Base-by-base conservation (phyloP, 2,888 invertebrate species). In the Drosophila birchii region DNA sequence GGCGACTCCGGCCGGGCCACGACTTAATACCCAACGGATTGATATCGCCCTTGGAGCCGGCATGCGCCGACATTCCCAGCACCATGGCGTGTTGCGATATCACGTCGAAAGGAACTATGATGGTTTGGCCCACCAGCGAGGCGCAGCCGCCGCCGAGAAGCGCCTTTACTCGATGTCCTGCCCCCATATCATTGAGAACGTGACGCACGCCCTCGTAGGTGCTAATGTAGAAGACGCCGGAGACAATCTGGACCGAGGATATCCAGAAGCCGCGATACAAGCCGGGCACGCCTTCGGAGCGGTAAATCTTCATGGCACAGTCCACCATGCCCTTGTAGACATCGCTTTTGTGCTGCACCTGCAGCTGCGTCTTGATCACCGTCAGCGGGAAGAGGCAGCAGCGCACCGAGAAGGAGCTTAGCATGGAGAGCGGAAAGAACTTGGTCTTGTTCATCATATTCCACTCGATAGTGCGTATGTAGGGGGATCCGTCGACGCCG, bases 21-120 rank as follows among this genome's bases (percentile, higher is more conserved):
- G 95, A 91, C 72, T 94, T 94, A 64, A 97, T 93, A 23, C 96
- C 96, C 63, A 97, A 92, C 0, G 97, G 96, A 91, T 97, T 97
- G 85, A 96, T 94, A 71, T 94, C 93, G 78, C 92, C 92, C 92
- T 94, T 92, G 45, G 87, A 90, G 75, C 89, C 86, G 7, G 87
- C 80, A 74, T 92, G 90, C 64, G 91, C 84, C 16, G 89, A 78
- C 82, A 96, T 94, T 0, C 98, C 98, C 8, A 98, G 94, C 85
- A 99, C 96, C 98, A 99, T 99, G 61, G 98, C 94, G 91, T 99
- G 99, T 90, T 99, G 99, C 78, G 98, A 98, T 61, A 99, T 94
- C 51, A 99, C 97, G 93, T 99, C 99, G 90, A 99, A 97, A 6
- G 99, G 99, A 60, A 99, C 98, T 75, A 98, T 96, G 63, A 98